phyloP scores from a whole-genome alignment of 1,140 invertebrate genomes.

The Camponotus floridanus region DNA sequence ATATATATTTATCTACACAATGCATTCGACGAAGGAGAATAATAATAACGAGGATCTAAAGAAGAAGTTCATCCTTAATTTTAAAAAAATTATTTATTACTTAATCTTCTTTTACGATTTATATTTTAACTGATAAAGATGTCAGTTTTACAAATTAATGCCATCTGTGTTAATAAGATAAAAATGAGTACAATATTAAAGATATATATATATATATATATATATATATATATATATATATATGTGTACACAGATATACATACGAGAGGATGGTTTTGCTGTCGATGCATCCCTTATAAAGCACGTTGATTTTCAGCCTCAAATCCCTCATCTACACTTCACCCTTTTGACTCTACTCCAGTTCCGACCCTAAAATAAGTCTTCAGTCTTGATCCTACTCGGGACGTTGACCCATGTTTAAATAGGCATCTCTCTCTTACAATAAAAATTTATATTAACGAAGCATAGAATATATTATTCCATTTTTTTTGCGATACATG shows the following conservation, averaged over 20 bases:
- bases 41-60: no score
- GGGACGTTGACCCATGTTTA: slow-evolving; percentile 28
- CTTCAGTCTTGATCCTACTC: neutral
- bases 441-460: slow-evolving; percentile 44
- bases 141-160: no score
- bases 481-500: slow-evolving; percentile 11
- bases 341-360: slow-evolving; percentile 25
- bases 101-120: no score
- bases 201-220: slow-evolving; percentile 12
- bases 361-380: neutral
- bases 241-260: no score
- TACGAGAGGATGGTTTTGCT: slow-evolving; percentile 5
- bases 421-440: neutral
- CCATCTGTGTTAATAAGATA: no score
- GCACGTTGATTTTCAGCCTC: slow-evolving; percentile 50
- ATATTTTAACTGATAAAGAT: no score
- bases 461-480: neutral
- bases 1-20: no score
- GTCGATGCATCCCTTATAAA: slow-evolving; percentile 25
- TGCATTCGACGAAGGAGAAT: no score
- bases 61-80: no score
- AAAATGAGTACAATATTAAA: no score
- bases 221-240: no score
- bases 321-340: slow-evolving; percentile 40
- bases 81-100: no score